Percentiles rank a stretch among this genome's conserved stretches.
Evolutionary conservation across 2,888 invertebrate genomes (phyloP).

Genomic region (Cabera pusaria): DNA sequence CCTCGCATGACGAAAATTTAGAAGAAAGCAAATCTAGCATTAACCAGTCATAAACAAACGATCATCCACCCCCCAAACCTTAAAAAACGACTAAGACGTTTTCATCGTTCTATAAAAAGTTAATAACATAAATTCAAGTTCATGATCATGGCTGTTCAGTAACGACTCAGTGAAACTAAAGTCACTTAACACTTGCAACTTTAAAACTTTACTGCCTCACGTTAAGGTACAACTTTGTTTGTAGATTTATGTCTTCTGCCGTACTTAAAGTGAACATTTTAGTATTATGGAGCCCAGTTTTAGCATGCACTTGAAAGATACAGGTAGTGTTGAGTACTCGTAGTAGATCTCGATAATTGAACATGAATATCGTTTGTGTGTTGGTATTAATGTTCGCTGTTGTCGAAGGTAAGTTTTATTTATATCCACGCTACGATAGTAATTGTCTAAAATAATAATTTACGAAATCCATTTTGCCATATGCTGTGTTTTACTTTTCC

Average conservation of each 20-base stretch:
- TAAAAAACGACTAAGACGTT: slow-evolving; percentile 37
- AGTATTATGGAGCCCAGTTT: slow-evolving; percentile 21
- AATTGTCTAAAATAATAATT: too few relatives aligned
- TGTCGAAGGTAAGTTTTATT: slow-evolving; percentile 12
- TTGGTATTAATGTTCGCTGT: slow-evolving; percentile 5
- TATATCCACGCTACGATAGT: too few relatives aligned
- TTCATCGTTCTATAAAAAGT: slow-evolving; percentile 26
- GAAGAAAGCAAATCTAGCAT: too few relatives aligned
- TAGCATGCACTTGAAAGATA: slow-evolving; percentile 16
- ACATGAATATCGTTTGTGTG: slow-evolving; percentile 16
- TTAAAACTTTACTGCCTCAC: slow-evolving; percentile 18
- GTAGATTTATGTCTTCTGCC: slow-evolving; percentile 12
- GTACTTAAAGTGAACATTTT: slow-evolving; percentile 22
- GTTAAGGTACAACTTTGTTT: slow-evolving; percentile 18
- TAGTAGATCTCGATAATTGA: slow-evolving; percentile 1
- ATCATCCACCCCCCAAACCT: too few relatives aligned
- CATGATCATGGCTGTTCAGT: slow-evolving; percentile 36
- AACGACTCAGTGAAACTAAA: slow-evolving; percentile 16
- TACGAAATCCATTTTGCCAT: too few relatives aligned
- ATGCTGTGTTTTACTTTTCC: too few relatives aligned
- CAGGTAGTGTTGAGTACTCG: slow-evolving; percentile 12
- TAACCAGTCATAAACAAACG: too few relatives aligned
- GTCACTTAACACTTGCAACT: slow-evolving; percentile 18
- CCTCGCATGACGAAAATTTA: too few relatives aligned
- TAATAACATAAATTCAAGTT: slow-evolving; percentile 27